phyloP scores from a whole-genome alignment of 2,113 vertebrate species.

The Takifugu bimaculatus region DNA sequence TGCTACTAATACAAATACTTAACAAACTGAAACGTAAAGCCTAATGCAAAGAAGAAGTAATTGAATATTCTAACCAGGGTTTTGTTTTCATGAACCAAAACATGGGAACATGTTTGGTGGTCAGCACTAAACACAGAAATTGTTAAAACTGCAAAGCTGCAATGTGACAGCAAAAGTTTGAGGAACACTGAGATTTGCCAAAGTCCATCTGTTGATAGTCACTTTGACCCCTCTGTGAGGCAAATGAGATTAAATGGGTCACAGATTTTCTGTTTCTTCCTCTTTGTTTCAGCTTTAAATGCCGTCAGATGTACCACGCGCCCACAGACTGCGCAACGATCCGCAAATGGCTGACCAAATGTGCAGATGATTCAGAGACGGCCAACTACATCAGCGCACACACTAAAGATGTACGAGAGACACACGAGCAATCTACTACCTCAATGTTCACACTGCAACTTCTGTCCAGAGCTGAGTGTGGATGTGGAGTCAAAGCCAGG shows the following conservation, averaged over 20 bases:
- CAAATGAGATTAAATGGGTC: not conserved
- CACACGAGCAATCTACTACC: not conserved
- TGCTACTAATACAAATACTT: too few relatives aligned
- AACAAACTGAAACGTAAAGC: too few relatives aligned
- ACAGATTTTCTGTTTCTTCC: not conserved
- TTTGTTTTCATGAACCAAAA: too few relatives aligned
- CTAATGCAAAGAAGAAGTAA: too few relatives aligned
- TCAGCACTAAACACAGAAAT: too few relatives aligned
- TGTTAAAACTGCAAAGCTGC: too few relatives aligned
- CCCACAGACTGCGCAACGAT: conserved; percentile 99
- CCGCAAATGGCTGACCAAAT: conserved; percentile 98
- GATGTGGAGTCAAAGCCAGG: too few relatives aligned
- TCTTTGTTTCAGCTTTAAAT: conserved; percentile 85
- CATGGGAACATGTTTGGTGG: too few relatives aligned
- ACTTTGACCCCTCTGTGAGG: not conserved
- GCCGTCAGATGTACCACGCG: conserved; percentile 99
- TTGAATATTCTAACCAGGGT: too few relatives aligned
- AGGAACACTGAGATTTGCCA: too few relatives aligned
- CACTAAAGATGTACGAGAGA: conserved; percentile 95
- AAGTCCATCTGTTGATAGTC: too few relatives aligned
- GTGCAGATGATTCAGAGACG: conserved; percentile 98
- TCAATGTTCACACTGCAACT: not conserved
- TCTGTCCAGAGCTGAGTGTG: not conserved
- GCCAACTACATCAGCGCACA: conserved; percentile 99
- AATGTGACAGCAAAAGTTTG: too few relatives aligned